Evolutionary conservation across 2,888 invertebrate species (phyloP).

Genomic region (Meganola albula): DNA sequence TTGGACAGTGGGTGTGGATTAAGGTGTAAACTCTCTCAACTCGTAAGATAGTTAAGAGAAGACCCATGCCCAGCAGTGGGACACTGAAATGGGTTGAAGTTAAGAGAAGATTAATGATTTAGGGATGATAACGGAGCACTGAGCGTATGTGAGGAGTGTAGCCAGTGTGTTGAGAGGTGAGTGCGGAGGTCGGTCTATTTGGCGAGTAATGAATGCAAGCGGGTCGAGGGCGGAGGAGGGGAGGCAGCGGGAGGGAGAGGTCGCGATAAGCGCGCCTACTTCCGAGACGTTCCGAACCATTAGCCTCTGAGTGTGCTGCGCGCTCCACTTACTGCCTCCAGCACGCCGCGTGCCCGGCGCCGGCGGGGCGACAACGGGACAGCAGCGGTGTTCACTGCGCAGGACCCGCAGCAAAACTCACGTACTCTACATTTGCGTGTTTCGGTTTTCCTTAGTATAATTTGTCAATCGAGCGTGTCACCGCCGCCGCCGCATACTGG

Average conservation of each 20-base stretch:
- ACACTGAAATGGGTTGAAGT: too few species aligned
- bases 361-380: neutral
- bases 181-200: slow-evolving; percentile 7
- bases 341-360: too few species aligned
- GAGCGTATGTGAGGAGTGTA: too few species aligned
- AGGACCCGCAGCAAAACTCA: neutral
- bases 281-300: slow-evolving; percentile 67
- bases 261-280: slow-evolving; percentile 51
- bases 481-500: slow-evolving; percentile 5
- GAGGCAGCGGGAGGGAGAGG: slow-evolving; percentile 10
- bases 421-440: neutral
- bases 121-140: too few species aligned
- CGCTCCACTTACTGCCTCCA: slow-evolving; percentile 36
- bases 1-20: too few species aligned
- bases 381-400: neutral
- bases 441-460: slow-evolving; percentile 3
- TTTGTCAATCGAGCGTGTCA: slow-evolving; percentile 4
- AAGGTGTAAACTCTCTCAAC: too few species aligned
- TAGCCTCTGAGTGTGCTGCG: slow-evolving; percentile 50
- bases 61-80: too few species aligned
- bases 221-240: slow-evolving; percentile 40
- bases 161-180: too few species aligned
- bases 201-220: slow-evolving; percentile 42
- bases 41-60: too few species aligned
- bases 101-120: too few species aligned